Evolutionary conservation across 2,888 invertebrate species (phyloP).

Genomic region (Hydropsyche betteni): DNA sequence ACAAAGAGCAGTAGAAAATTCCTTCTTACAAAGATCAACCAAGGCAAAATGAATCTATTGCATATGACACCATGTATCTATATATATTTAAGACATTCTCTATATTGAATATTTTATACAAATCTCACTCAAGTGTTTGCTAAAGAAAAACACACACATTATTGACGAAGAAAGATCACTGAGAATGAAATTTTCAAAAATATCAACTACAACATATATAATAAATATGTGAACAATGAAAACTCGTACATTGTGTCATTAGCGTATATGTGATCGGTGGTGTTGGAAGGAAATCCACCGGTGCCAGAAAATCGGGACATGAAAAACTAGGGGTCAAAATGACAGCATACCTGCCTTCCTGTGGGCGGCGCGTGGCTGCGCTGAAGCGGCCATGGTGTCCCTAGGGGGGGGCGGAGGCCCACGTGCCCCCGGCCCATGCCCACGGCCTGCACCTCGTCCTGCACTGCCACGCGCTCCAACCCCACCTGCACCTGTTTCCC

Average conservation of each 20-base stretch:
- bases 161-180: no score
- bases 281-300: neutral
- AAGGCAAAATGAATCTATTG: conserved; percentile 9
- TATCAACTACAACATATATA: neutral
- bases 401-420: conserved; percentile 89
- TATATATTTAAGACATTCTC: no score
- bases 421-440: conserved; percentile 78
- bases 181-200: no score
- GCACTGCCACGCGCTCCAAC: conserved; percentile 55
- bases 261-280: conserved; percentile 25
- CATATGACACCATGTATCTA: conserved; percentile 17
- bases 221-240: neutral
- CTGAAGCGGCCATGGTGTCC: conserved; percentile 66
- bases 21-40: conserved; percentile 14
- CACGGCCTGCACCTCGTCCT: conserved; percentile 54
- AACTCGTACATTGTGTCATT: neutral
- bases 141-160: no score
- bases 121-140: no score
- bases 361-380: conserved; percentile 53
- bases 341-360: conserved; percentile 63
- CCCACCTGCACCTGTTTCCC: conserved; percentile 54
- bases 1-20: conserved; percentile 4
- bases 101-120: no score
- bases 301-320: conserved; percentile 17
- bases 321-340: conserved; percentile 32